Evolutionary conservation across 2,888 invertebrate genomes (phyloP).

Genomic region (Schizotus pectinicornis): DNA sequence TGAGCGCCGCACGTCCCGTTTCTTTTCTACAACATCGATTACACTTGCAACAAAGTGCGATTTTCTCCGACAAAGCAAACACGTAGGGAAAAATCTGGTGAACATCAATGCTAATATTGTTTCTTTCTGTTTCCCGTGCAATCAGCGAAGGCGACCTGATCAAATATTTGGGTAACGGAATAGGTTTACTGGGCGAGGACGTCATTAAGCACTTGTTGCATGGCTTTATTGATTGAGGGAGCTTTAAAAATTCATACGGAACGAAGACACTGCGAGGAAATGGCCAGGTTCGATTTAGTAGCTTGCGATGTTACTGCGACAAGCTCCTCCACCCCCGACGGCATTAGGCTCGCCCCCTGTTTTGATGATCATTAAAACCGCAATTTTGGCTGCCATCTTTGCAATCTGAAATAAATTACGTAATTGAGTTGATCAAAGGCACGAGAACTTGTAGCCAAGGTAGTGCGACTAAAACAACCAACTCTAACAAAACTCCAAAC

Average conservation of each 20-base stretch:
- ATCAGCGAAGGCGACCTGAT: slow-evolving; percentile 18
- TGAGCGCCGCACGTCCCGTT: too few species aligned
- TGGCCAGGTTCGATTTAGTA: not conserved
- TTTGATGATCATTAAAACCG: too few species aligned
- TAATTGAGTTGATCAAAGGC: too few species aligned
- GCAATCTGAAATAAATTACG: too few species aligned
- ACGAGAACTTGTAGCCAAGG: too few species aligned
- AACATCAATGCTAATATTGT: slow-evolving; percentile 24
- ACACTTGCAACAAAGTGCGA: not conserved
- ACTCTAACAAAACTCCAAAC: too few species aligned
- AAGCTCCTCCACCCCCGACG: too few species aligned
- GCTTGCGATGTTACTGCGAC: too few species aligned
- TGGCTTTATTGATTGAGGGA: slow-evolving; percentile 20
- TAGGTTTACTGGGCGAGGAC: slow-evolving; percentile 20
- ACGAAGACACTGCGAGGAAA: slow-evolving; percentile 1
- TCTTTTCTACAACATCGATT: too few species aligned
- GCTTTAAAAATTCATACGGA: slow-evolving; percentile 13
- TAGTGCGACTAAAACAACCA: too few species aligned
- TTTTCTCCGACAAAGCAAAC: slow-evolving; percentile 9
- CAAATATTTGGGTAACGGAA: slow-evolving; percentile 25
- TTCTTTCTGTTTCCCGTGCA: slow-evolving; percentile 22
- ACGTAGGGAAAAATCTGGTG: not conserved
- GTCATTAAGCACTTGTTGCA: slow-evolving; percentile 32
- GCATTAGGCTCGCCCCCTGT: too few species aligned
- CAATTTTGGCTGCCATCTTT: too few species aligned